Evolutionary conservation across 2,888 invertebrate genomes (phyloP), one percentile per base, ranked within the genome.

Genomic region (Lepidonotus clava): DNA sequence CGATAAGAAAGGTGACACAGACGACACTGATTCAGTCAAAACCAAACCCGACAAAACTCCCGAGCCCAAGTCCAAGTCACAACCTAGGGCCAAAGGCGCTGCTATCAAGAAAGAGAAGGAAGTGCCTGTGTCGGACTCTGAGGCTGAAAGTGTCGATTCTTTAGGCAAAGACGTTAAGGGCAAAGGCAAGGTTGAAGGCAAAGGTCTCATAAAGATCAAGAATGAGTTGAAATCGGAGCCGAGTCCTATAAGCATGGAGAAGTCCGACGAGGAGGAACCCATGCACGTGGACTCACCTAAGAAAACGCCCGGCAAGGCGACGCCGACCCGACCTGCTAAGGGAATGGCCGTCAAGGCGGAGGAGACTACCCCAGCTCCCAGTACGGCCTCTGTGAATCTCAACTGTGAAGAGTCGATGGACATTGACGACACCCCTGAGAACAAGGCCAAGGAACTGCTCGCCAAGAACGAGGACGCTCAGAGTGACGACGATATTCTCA

Each of bases 401-500:
- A n/a, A n/a, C 11, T 24, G 41, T 14, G 21, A 34, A 11, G 38
- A 84, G 6, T 28, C 40, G 14, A 38, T 36, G 41, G 40, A 38
- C 2, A 0, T 71, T 14, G 38, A 34, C 36, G 36, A 4, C 0
- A 41, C 6, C 0, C 6, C 24, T 21, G 83, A 56, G n/a, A 83
- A 56, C 56, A 56, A 83, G 21, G 83, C 53, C 14, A 56, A 34
- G 34, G 36, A 53, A 14, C 83, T 83, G 32, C n/a, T 56, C 32
- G 32, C 32, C 24, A 56, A 83, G 83, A 38, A 83, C 14, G 83
- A 56, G 21, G 80, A 80, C 18, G 41, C 41, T 0, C 80, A 80
- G 80, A 51, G 80, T 32, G 80, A 51, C 5, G 41, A 80, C 32
- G 80, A 41, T 46, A 80, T 80, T 28, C 41, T 80, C 24, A 80